Evolutionary conservation across 92 coral and sea anemone species (phyloP), one percentile per base, ranked within the genome.

Genomic region (Galaxea fascicularis): DNA sequence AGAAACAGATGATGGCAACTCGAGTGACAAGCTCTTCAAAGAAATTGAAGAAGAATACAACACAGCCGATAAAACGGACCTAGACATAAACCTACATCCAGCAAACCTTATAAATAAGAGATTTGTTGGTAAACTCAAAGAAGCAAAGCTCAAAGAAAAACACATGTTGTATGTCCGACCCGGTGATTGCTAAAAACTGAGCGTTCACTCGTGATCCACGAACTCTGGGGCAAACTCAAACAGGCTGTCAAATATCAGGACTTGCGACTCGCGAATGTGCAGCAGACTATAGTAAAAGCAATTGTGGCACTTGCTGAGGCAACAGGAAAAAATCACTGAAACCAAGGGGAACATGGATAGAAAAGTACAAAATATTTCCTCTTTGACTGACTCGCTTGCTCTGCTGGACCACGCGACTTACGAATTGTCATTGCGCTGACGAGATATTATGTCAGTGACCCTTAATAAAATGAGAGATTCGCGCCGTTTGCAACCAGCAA

Each of bases 71-170:
- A 82, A 82, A 88, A 74, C 85, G 57, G 92, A 89, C 44, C 89
- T 85, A 21, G 52, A 82, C 56, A 67, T 82, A 11, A 45, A 88
- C 28, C 51, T 59, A 35, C 46, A 83, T 67, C 82, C 75, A 41
- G 92, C 92, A 10, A 88, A 76, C 72, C 24, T 88, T 49, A 58
- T 76, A 1, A 88, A 84, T 62, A 83, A 83, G 45, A 52, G 87
- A 35, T 88, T 67, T 30, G 46, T 89, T n/a, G 85, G 74, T 24
- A 88, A 84, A 68, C 80, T 83, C 44, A 76, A 49, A 4, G 92
- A 83, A 9, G 59, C 45, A 27, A 88, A 88, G 89, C 85, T 88
- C 63, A 88, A 88, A 88, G 84, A 88, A 54, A 83, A 79, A 60
- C 77, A 68, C 17, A 86, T 80, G 64, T 66, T 59, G 17, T 80